A percentile compares a stretch with the other conserved stretches of the same genome.
phyloP scores from a whole-genome alignment of 2,113 vertebrate genomes.

The Ochotona curzoniae region DNA sequence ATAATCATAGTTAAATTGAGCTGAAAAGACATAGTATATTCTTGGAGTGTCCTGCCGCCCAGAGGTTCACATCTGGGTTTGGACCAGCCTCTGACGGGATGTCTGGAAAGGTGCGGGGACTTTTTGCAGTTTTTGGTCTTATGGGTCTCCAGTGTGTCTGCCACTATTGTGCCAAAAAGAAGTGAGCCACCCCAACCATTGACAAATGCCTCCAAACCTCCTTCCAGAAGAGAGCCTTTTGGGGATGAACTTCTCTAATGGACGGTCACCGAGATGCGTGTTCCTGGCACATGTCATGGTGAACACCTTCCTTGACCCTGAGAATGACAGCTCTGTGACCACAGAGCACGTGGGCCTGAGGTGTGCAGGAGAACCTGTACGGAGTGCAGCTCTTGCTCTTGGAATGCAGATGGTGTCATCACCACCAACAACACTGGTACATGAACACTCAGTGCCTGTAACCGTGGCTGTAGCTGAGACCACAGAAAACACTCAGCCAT shows the following conservation, averaged over 20 bases:
- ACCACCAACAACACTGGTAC: constrained; percentile 39
- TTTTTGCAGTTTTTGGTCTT: not conserved
- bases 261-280: not conserved
- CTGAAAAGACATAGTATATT: not conserved
- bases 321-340: not conserved
- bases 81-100: not conserved
- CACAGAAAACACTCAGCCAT: constrained; percentile 57
- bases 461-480: constrained; percentile 51
- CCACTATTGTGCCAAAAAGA: not conserved
- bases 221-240: not conserved
- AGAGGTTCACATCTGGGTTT: not conserved
- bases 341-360: constrained; percentile 1
- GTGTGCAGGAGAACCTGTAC: constrained; percentile 1
- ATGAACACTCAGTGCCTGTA: not conserved
- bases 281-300: not conserved
- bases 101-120: not conserved
- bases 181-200: not conserved
- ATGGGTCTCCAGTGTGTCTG: not conserved
- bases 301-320: not conserved
- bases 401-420: constrained; percentile 23
- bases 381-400: not conserved
- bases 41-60: not conserved
- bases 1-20: not conserved
- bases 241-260: not conserved
- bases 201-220: not conserved